Percentiles rank a stretch among this genome's conserved stretches.
Evolutionary conservation across 2,797 vertebrate species (phyloP).

Genomic region (Echeneis naucrates): DNA sequence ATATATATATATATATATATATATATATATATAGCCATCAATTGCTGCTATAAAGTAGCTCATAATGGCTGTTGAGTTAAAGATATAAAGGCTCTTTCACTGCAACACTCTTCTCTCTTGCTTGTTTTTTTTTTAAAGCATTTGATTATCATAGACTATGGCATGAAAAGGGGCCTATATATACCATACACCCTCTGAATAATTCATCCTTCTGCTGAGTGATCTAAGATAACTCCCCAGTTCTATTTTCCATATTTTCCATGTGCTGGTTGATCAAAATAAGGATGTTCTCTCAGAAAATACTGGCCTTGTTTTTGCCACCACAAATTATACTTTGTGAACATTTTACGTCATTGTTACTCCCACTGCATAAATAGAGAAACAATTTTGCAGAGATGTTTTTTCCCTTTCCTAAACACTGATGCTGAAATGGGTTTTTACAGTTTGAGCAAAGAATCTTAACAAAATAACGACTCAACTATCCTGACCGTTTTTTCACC

Average conservation of each 20-base stretch:
- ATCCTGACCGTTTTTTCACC: conserved; percentile 14
- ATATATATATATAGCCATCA: background rate
- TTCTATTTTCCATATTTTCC: conserved; percentile 25
- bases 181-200: background rate
- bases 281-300: conserved; percentile 24
- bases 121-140: background rate
- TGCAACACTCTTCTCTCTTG: background rate
- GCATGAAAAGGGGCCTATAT: background rate
- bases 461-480: conserved; percentile 2
- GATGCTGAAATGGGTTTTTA: conserved; percentile 4
- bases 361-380: conserved; percentile 36
- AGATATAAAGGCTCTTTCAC: background rate
- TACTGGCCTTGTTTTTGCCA: conserved; percentile 52
- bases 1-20: background rate
- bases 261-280: conserved; percentile 37
- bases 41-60: background rate
- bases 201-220: conserved; percentile 28
- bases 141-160: conserved; percentile 3
- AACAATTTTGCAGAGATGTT: conserved; percentile 10
- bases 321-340: conserved; percentile 49
- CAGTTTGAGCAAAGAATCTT: conserved; percentile 29
- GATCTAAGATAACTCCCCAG: conserved; percentile 34
- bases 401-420: conserved; percentile 26
- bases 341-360: conserved; percentile 24
- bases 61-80: background rate